Base-by-base conservation (phyloP, 2,888 invertebrate species). In the Physocephala rufipes region DNA sequence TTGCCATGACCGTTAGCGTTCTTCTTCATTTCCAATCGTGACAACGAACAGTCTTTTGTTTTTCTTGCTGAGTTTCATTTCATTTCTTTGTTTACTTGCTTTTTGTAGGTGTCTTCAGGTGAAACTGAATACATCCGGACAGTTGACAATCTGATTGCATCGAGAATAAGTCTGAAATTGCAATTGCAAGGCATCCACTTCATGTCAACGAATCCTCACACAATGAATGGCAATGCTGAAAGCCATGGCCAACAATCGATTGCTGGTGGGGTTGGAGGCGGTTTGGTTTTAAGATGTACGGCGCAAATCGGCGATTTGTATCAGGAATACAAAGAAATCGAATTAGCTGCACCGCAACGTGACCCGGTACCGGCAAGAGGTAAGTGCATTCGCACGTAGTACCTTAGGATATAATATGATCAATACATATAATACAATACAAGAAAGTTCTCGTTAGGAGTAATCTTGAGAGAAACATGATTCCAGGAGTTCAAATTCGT, bases 321-420 rank as follows among this genome's bases (percentile, higher is more conserved):
- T 87, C 89, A 89, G 77, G 89, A 89, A 82, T 89, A 89, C 74
- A 91, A 91, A 71, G 92, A 90, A 80, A 86, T 91, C 78, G 91
- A 92, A 82, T 89, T 93, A 81, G 90, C 91, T 74, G 89, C 91
- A 69, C 90, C 91, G 74, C 90, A 91, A 67, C 88, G 91, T 43
- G 93, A 93, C 86, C 94, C 94, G 13, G 89, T 92, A 78, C 93
- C 93, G 30, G 93, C 93, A 82, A 89, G 93, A 89, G 93, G 93
- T 93, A 85, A 88, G 82, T 80, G 68, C 13, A 24, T 12, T 13
- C 12, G 24, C 15, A 5, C n/a, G n/a, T n/a, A 12, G 45, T 26
- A 26, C 16, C 28, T 67, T 24, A 15, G 45, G 21, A 15, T 59
- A 30, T 13, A 28, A 28, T 15, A 26, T 28, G 21, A 19, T 16